phyloP scores from a whole-genome alignment of 2,888 invertebrate species.

The Gymnoscelis rufifasciata region DNA sequence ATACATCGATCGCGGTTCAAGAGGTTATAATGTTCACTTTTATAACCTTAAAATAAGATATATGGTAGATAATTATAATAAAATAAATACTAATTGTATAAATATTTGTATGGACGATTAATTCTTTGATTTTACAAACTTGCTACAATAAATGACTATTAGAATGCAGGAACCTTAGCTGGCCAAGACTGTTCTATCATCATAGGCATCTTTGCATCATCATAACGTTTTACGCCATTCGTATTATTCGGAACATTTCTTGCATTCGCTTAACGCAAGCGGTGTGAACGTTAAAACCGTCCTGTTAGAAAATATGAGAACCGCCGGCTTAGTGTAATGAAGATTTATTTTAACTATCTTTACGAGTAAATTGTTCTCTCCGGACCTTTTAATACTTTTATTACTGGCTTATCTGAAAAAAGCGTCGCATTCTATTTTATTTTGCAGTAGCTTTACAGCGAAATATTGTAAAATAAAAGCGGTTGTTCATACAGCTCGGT shows the following conservation, averaged over 20 bases:
- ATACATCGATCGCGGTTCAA: too few species aligned
- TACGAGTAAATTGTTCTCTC: slow-evolving; percentile 44
- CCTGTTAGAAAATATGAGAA: slow-evolving; percentile 63
- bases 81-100: too few species aligned
- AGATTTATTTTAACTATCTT: slow-evolving; percentile 65
- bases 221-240: background rate
- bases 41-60: too few species aligned
- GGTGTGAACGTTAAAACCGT: slow-evolving; percentile 60
- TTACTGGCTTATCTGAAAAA: slow-evolving; percentile 7
- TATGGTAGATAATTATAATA: too few species aligned
- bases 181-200: background rate
- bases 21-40: too few species aligned
- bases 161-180: background rate
- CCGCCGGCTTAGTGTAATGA: slow-evolving; percentile 60
- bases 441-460: background rate
- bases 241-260: slow-evolving; percentile 48
- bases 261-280: slow-evolving; percentile 61
- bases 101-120: too few species aligned
- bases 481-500: background rate
- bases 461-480: background rate
- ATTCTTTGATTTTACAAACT: too few species aligned
- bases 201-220: background rate
- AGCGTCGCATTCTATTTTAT: background rate
- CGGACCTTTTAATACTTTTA: slow-evolving; percentile 25
- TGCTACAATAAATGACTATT: too few species aligned